These are phyloP conservation scores for Scalopus aquaticus DNA, from an alignment of 2,113 vertebrate genomes.

Conservation along the genomic window DNA sequence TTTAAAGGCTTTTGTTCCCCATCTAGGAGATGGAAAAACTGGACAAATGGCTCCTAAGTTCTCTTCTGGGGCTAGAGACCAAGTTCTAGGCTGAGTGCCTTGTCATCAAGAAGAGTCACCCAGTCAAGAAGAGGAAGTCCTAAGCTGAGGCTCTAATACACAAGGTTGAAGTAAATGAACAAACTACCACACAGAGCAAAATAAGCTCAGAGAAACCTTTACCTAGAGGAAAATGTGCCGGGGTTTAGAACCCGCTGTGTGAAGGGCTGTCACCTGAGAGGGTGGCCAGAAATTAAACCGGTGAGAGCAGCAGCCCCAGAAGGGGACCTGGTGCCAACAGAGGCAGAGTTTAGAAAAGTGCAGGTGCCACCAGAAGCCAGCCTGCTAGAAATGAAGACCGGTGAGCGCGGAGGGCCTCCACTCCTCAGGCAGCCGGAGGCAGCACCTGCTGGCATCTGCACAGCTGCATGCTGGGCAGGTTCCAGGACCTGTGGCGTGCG, in stretches of 20 bases:
- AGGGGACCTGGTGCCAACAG: neutral
- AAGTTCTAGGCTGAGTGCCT: neutral
- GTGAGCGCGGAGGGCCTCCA: neutral
- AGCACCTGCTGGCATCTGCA: neutral
- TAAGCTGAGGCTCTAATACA: neutral
- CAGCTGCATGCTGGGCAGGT: neutral
- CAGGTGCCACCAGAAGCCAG: neutral
- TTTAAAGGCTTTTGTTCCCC: neutral
- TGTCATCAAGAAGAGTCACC: neutral
- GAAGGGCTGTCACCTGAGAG: neutral
- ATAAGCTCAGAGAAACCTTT: neutral
- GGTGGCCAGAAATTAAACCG: neutral
- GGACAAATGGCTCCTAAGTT: neutral
- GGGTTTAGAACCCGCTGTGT: neutral
- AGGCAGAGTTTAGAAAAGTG: too few relatives aligned
- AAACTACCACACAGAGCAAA: neutral
- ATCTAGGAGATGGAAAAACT: neutral
- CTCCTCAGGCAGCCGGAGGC: too few relatives aligned
- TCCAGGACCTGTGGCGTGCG: neutral
- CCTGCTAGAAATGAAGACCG: neutral
- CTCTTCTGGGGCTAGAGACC: neutral
- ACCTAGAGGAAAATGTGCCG: rapidly evolving
- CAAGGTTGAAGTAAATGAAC: neutral
- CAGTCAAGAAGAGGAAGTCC: neutral
- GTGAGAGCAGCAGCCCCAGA: neutral